Conservation (phyloP, 2,797 vertebrate species). For the Australoheros facetus region DNA sequence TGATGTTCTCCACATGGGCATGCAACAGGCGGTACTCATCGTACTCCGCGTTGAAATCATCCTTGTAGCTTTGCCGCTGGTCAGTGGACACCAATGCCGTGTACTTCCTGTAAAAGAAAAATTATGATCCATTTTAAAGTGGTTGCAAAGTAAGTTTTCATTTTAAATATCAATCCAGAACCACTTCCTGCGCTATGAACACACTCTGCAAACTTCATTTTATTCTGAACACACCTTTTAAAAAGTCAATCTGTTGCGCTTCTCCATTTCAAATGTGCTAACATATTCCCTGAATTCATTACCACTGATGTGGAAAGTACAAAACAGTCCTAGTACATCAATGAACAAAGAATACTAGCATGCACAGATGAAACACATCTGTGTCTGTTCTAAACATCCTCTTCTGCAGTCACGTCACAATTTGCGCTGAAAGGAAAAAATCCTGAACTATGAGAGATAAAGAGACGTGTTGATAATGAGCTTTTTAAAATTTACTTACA, state of each 20-base stretch:
- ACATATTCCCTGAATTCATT: neutral
- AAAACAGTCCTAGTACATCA: neutral
- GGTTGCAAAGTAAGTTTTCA: neutral
- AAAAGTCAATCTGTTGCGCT: neutral
- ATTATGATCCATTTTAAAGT: neutral
- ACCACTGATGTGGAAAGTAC: neutral
- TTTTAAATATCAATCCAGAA: neutral
- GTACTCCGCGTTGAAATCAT: slow-evolving; percentile 92
- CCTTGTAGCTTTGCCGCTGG: slow-evolving; percentile 88
- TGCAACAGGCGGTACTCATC: slow-evolving; percentile 88
- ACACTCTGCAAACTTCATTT: neutral
- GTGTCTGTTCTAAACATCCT: neutral
- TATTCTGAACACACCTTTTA: neutral
- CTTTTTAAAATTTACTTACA: slow-evolving; percentile 78
- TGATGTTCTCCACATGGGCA: slow-evolving; percentile 84
- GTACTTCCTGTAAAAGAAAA: slow-evolving; percentile 84
- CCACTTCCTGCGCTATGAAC: neutral
- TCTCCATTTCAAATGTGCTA: neutral
- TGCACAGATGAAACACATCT: neutral
- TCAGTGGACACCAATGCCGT: slow-evolving; percentile 83
- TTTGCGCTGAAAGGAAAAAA: neutral
- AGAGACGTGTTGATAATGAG: neutral
- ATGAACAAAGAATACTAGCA: slow-evolving; percentile 4
- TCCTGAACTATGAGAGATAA: no score
- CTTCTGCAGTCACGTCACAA: neutral